Conservation (phyloP, 2,797 vertebrate species). For the Hippopotamyrus pictus region DNA sequence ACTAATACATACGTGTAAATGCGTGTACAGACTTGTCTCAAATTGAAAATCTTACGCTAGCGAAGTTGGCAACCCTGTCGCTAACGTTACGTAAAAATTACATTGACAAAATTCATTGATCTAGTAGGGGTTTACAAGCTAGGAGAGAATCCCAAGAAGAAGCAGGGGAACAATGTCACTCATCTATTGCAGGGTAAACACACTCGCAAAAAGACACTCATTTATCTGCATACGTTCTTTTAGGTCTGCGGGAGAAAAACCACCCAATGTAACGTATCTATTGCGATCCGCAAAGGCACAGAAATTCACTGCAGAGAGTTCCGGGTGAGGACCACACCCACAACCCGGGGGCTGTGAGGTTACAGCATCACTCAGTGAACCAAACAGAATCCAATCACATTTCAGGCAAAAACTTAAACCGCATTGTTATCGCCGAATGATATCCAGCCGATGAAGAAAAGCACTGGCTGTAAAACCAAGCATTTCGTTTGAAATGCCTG, state of each 20-base stretch:
- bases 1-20: not conserved
- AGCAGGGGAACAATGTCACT: not conserved
- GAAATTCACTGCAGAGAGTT: not conserved
- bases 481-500: not conserved
- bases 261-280: not conserved
- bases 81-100: not conserved
- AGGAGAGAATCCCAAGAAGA: not conserved
- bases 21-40: not conserved
- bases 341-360: not conserved
- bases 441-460: not conserved
- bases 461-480: not conserved
- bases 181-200: not conserved
- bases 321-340: not conserved
- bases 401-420: not conserved
- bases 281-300: not conserved
- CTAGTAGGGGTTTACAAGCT: not conserved
- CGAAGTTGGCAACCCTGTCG: not conserved
- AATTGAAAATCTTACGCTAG: not conserved
- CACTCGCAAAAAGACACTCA: not conserved
- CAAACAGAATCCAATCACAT: slow-evolving; percentile 4
- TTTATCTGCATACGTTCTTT: not conserved
- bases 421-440: not conserved
- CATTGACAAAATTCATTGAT: not conserved
- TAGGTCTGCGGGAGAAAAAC: not conserved
- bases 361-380: not conserved